Evolutionary conservation across 2,797 vertebrate species (phyloP).

Genomic region (Tadarida brasiliensis): DNA sequence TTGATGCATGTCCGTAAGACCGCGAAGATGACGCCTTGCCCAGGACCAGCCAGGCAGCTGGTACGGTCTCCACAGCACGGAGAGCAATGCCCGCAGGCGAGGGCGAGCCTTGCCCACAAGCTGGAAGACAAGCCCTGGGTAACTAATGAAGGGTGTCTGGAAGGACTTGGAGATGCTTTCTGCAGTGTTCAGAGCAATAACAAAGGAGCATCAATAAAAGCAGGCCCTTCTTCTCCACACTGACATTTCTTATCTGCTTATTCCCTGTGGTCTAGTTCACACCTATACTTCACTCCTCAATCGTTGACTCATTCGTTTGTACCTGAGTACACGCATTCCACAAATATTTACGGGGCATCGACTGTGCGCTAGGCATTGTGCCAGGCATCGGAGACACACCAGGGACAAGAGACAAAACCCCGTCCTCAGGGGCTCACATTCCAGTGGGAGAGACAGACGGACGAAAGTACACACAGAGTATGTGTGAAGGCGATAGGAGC

Average conservation of each 20-base stretch:
- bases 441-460: neutral
- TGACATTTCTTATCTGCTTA: neutral
- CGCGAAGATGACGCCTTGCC: neutral
- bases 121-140: neutral
- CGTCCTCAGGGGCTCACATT: neutral
- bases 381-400: neutral
- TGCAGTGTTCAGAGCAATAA: neutral
- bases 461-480: fast-evolving
- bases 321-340: neutral
- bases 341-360: neutral
- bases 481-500: neutral
- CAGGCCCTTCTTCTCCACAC: neutral
- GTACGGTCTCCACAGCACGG: neutral
- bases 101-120: neutral
- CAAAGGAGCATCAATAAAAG: neutral
- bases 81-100: neutral
- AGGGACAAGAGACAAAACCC: neutral
- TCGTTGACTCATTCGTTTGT: neutral
- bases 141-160: too few relatives aligned
- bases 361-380: neutral
- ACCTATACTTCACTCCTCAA: neutral
- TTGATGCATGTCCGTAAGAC: neutral
- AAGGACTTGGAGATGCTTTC: neutral
- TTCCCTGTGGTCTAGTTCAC: neutral
- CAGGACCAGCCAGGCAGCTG: neutral